Conservation (phyloP, 2,888 invertebrate genomes). For the Platerodrilus igneus region DNA sequence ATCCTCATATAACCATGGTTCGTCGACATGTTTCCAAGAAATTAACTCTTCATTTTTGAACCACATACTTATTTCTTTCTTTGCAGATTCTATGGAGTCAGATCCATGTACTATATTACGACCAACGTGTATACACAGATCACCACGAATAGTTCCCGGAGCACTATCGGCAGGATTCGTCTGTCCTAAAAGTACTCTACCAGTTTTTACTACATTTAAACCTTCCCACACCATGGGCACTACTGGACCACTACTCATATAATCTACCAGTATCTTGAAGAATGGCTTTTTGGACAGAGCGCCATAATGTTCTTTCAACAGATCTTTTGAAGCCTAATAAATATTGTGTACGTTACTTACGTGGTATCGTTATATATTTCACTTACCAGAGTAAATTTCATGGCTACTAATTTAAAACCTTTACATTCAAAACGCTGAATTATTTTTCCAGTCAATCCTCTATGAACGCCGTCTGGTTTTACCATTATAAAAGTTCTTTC, state of each 20-base stretch:
- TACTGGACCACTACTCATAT: constrained; percentile 80
- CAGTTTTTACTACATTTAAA: constrained; percentile 88
- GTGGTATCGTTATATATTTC: no score
- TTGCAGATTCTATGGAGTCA: constrained; percentile 92
- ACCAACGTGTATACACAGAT: constrained; percentile 92
- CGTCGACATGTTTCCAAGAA: constrained; percentile 75
- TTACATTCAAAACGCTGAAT: constrained; percentile 94
- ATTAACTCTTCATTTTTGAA: constrained; percentile 82
- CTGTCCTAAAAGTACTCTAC: constrained; percentile 92
- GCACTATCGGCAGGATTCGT: constrained; percentile 94
- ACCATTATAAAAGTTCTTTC: constrained; percentile 98
- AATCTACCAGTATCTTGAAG: constrained; percentile 75
- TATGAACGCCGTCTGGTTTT: constrained; percentile 98
- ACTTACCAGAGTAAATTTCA: constrained; percentile 90
- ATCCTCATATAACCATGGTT: constrained; percentile 93
- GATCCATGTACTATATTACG: constrained; percentile 98
- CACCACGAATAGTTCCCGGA: constrained; percentile 97
- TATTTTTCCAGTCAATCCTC: constrained; percentile 93
- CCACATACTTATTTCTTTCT: constrained; percentile 95
- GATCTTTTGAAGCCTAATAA: constrained; percentile 69
- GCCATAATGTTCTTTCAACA: constrained; percentile 88
- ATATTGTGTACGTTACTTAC: no score
- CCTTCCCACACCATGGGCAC: constrained; percentile 98
- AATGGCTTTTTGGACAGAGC: constrained; percentile 87
- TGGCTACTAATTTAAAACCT: constrained; percentile 93